phyloP scores from a whole-genome alignment of 2,888 invertebrate genomes.

The Melinaea menophilus region DNA sequence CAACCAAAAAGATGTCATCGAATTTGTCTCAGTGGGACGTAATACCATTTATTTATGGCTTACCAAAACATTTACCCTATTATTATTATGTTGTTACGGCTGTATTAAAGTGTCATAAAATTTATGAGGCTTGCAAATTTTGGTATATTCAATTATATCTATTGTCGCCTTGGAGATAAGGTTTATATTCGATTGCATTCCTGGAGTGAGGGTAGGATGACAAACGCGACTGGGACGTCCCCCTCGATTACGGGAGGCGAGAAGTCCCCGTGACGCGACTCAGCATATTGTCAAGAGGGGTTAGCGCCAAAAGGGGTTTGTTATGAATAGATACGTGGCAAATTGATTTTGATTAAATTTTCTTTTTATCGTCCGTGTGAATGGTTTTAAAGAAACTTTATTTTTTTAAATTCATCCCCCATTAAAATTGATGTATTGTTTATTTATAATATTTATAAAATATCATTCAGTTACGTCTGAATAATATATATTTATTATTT shows the following conservation, averaged over 20 bases:
- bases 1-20: constrained; percentile 41
- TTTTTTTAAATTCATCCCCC: constrained; percentile 18
- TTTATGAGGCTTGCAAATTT: constrained; percentile 69
- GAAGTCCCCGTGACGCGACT: constrained; percentile 65
- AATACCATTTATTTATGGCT: constrained; percentile 72
- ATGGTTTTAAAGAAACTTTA: constrained; percentile 32
- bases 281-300: constrained; percentile 69
- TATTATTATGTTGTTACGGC: constrained; percentile 74
- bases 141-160: constrained; percentile 27
- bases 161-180: constrained; percentile 20
- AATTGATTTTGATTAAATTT: constrained; percentile 66
- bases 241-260: constrained; percentile 70
- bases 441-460: constrained; percentile 12
- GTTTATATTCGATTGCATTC: constrained; percentile 35
- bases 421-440: constrained; percentile 16
- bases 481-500: too few relatives aligned
- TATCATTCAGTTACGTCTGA: neutral
- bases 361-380: constrained; percentile 33
- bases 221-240: constrained; percentile 63
- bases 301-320: constrained; percentile 59
- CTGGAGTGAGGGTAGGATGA: constrained; percentile 58
- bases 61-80: constrained; percentile 78
- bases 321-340: constrained; percentile 52
- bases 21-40: constrained; percentile 65
- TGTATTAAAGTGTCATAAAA: constrained; percentile 76